phyloP scores from a whole-genome alignment of 2,888 invertebrate species.

The Dynastes grantii region DNA sequence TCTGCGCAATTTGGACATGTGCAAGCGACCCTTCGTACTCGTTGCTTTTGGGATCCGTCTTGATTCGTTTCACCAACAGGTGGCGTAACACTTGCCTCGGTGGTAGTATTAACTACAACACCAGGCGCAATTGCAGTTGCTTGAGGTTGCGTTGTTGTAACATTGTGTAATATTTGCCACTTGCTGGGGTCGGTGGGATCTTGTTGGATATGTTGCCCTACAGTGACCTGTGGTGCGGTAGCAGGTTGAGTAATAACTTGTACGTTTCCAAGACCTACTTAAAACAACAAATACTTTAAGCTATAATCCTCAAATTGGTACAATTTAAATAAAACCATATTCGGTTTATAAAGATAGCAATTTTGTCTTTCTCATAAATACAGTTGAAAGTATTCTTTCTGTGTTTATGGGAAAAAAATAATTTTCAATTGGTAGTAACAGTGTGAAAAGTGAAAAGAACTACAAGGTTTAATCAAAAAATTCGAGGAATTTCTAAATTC shows the following conservation, averaged over 20 bases:
- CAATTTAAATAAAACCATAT: too few relatives aligned
- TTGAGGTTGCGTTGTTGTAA: slow-evolving; percentile 65
- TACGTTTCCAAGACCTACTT: slow-evolving; percentile 84
- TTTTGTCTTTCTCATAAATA: too few relatives aligned
- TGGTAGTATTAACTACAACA: slow-evolving; percentile 63
- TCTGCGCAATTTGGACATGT: slow-evolving; percentile 98
- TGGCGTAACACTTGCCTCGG: slow-evolving; percentile 52
- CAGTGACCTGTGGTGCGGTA: slow-evolving; percentile 68
- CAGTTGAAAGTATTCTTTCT: too few relatives aligned
- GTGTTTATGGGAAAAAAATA: too few relatives aligned
- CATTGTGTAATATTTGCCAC: slow-evolving; percentile 83
- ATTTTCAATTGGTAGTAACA: too few relatives aligned
- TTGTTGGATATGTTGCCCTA: slow-evolving; percentile 83
- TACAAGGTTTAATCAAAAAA: too few relatives aligned
- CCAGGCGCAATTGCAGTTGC: slow-evolving; percentile 60
- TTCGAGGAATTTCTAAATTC: too few relatives aligned
- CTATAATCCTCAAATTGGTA: not conserved
- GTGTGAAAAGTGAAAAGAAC: too few relatives aligned
- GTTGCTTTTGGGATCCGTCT: slow-evolving; percentile 73
- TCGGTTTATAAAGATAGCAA: too few relatives aligned
- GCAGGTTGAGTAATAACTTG: slow-evolving; percentile 80
- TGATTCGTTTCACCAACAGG: slow-evolving; percentile 49
- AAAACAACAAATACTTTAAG: slow-evolving; percentile 24
- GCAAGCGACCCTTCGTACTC: slow-evolving; percentile 92
- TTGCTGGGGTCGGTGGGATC: slow-evolving; percentile 88